Evolutionary conservation across 2,888 invertebrate genomes (phyloP).

Genomic region (Morinoia aosen): DNA sequence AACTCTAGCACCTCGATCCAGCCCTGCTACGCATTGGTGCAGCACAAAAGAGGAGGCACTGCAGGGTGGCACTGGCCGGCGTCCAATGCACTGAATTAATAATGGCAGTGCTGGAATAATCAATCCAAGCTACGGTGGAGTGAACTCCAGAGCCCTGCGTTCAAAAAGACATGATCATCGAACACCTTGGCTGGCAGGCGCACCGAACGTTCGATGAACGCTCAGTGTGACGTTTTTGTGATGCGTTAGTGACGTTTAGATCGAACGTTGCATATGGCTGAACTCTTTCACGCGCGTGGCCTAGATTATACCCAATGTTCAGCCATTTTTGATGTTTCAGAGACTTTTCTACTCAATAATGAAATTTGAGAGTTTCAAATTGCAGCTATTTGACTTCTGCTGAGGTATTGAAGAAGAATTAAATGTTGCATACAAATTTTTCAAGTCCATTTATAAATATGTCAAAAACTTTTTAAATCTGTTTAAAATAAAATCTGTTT

Average conservation of each 20-base stretch:
- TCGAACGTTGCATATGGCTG: not conserved
- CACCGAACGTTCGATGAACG: slow-evolving; percentile 3
- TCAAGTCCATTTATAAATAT: no score
- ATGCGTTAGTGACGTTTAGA: not conserved
- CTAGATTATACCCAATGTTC: not conserved
- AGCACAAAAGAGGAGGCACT: not conserved
- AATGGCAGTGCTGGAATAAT: slow-evolving; percentile 24
- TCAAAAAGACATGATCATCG: slow-evolving; percentile 17
- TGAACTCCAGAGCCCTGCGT: slow-evolving; percentile 3
- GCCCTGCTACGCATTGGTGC: not conserved
- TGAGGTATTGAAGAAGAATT: not conserved
- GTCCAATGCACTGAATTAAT: not conserved
- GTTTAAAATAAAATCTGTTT: no score
- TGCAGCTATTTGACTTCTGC: not conserved
- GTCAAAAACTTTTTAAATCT: no score
- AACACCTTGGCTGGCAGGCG: not conserved
- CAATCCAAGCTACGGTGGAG: slow-evolving; percentile 1
- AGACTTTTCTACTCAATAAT: not conserved
- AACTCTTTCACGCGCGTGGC: not conserved
- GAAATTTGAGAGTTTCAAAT: not conserved
- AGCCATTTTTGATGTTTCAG: not conserved
- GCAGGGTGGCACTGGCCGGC: slow-evolving; percentile 8
- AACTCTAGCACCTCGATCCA: not conserved
- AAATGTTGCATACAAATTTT: not conserved
- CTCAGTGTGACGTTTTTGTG: not conserved